Conservation (phyloP, 2,113 vertebrate genomes). For the Noctilio leporinus region DNA sequence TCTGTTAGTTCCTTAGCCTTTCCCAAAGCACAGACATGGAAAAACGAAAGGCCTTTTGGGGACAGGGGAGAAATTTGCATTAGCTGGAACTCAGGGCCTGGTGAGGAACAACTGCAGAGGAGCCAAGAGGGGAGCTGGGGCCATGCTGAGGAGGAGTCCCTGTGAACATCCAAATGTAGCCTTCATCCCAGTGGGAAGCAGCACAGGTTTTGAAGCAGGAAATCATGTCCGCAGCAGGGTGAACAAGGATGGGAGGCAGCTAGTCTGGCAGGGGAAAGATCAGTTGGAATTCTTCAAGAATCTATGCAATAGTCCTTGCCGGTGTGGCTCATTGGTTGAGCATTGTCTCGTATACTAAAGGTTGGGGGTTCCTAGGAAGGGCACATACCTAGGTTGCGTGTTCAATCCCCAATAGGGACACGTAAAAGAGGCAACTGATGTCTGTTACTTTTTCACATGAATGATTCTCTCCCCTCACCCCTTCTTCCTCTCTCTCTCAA, state of each 20-base stretch:
- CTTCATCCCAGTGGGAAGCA: not conserved
- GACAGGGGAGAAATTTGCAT: not conserved
- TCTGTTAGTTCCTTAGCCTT: not conserved
- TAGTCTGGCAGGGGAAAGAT: not conserved
- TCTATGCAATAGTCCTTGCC: not conserved
- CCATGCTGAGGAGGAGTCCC: rapidly evolving
- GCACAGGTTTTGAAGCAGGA: not conserved
- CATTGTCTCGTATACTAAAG: no score
- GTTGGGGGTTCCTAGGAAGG: no score
- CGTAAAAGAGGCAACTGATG: no score
- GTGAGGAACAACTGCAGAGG: not conserved
- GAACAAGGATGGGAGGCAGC: no score
- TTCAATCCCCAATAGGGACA: no score
- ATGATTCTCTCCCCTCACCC: no score
- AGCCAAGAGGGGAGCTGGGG: not conserved
- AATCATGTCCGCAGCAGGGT: not conserved
- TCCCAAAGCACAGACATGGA: not conserved
- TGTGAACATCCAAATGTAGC: not conserved
- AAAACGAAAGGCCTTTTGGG: not conserved
- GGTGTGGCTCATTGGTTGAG: no score
- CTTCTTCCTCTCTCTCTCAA: no score
- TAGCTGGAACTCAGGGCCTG: not conserved
- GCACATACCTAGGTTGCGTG: no score
- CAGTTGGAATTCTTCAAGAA: not conserved
- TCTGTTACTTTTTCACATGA: no score